phyloP scores from a whole-genome alignment of 2,888 invertebrate species.

The Drosophila atripex region DNA sequence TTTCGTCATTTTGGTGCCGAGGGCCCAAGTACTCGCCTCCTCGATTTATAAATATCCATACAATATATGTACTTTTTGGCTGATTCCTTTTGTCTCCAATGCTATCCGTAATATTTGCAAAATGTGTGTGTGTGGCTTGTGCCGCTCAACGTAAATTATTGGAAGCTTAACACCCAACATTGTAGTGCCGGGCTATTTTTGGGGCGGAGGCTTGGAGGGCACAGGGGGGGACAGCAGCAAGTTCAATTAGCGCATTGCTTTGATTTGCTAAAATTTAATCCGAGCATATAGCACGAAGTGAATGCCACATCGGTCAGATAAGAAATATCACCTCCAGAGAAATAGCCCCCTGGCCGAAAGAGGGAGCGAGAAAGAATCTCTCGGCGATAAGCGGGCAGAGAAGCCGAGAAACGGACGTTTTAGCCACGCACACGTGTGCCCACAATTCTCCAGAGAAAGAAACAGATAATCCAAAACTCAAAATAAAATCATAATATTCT shows the following conservation, averaged over 20 bases:
- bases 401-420: conserved; percentile 65
- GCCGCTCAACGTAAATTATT: conserved; percentile 26
- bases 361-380: conserved; percentile 11
- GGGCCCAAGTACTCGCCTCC: conserved; percentile 4
- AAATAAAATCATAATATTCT: too few relatives aligned
- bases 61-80: conserved; percentile 14
- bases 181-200: conserved; percentile 47
- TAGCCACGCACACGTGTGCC: conserved; percentile 75
- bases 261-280: conserved; percentile 78
- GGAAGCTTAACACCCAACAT: conserved; percentile 33
- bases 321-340: conserved; percentile 17
- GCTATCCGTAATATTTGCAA: conserved; percentile 51
- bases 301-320: conserved; percentile 44
- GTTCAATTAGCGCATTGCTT: conserved; percentile 77
- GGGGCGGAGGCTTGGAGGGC: conserved; percentile 42
- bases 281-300: conserved; percentile 72
- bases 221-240: conserved; percentile 18
- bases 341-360: neutral
- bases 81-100: neutral
- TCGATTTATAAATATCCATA: conserved; percentile 31
- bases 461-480: neutral
- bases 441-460: conserved; percentile 1
- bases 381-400: conserved; percentile 20
- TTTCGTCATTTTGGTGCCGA: neutral
- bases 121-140: conserved; percentile 39